phyloP scores from a whole-genome alignment of 1,140 invertebrate genomes.

The Sinonovacula constricta region DNA sequence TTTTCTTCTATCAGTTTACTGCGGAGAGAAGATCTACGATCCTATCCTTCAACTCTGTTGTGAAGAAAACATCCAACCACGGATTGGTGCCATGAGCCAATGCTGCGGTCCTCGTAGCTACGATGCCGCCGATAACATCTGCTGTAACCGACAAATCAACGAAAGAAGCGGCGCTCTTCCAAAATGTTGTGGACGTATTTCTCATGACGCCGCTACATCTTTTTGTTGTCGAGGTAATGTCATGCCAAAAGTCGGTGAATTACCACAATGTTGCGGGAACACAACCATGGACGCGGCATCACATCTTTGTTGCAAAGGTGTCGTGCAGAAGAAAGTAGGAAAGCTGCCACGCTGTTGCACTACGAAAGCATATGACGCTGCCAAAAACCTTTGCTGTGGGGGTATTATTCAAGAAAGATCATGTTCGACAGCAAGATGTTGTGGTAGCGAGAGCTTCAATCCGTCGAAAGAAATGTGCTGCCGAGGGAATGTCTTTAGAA shows the following conservation, averaged over 20 bases:
- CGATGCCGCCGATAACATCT: constrained; percentile 27
- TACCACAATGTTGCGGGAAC: constrained; percentile 43
- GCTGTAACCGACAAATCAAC: constrained; percentile 30
- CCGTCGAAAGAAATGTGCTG: constrained; percentile 45
- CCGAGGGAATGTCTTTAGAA: constrained; percentile 20
- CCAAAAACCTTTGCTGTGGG: constrained; percentile 32
- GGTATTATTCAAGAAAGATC: constrained; percentile 26
- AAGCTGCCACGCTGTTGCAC: constrained; percentile 44
- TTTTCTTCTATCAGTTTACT: constrained; percentile 14
- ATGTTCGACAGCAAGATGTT: constrained; percentile 18
- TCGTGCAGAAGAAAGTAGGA: constrained; percentile 18
- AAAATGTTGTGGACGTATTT: constrained; percentile 33
- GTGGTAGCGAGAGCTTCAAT: constrained; percentile 31
- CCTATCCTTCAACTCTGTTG: constrained; percentile 41
- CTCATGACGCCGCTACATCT: constrained; percentile 31
- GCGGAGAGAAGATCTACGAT: constrained; percentile 17
- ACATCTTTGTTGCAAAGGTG: constrained; percentile 38
- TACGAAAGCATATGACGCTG: constrained; percentile 15
- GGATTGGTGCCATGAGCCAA: constrained; percentile 30
- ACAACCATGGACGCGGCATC: constrained; percentile 20
- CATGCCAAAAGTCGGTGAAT: constrained; percentile 30
- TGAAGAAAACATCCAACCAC: constrained; percentile 12
- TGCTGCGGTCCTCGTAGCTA: constrained; percentile 28
- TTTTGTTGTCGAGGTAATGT: constrained; percentile 34
- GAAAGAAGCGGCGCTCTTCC: constrained; percentile 26